These are phyloP conservation scores for Heliconius nattereri DNA, from an alignment of 1,140 invertebrate species.

Conservation along the genomic window DNA sequence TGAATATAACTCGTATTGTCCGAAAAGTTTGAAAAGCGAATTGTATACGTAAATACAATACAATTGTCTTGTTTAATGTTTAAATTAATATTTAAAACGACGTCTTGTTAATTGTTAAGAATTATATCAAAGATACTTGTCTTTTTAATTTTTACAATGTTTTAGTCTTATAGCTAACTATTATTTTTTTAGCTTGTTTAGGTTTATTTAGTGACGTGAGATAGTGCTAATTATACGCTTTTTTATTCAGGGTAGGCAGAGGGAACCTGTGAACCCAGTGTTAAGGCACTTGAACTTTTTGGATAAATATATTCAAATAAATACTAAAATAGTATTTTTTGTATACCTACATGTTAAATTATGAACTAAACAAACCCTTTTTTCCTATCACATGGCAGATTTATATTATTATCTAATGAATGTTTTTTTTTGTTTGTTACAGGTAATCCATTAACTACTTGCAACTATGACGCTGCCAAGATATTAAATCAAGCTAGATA, in stretches of 20 bases:
- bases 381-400: not conserved
- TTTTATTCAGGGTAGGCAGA: too few species aligned
- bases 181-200: too few species aligned
- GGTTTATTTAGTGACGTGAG: too few species aligned
- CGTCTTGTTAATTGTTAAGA: not conserved
- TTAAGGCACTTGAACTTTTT: too few species aligned
- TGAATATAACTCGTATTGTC: slow-evolving; percentile 15
- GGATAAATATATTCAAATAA: too few species aligned
- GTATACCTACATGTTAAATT: too few species aligned
- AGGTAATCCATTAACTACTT: not conserved
- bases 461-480: not conserved
- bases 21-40: slow-evolving; percentile 9
- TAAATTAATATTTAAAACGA: not conserved
- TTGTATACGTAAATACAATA: slow-evolving; percentile 14
- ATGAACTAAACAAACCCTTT: not conserved
- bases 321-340: too few species aligned
- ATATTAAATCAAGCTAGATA: not conserved
- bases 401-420: slow-evolving; percentile 6
- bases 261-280: too few species aligned
- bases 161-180: too few species aligned
- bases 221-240: too few species aligned
- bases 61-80: slow-evolving; percentile 3
- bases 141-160: too few species aligned
- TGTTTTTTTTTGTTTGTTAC: not conserved
- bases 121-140: not conserved